Evolutionary conservation across 2,888 invertebrate genomes (phyloP).

Genomic region (Pocota personata): DNA sequence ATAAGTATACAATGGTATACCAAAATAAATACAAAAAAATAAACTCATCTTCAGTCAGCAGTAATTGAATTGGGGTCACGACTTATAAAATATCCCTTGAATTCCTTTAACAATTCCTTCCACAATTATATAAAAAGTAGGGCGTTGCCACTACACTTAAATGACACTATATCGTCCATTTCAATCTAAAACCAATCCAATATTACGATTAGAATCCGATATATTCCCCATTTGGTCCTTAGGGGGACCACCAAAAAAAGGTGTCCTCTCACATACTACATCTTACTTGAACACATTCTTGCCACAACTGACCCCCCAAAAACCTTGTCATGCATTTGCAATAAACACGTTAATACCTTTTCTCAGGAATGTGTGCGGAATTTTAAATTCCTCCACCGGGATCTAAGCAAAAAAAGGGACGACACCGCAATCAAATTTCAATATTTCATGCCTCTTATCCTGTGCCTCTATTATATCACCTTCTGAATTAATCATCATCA

Average conservation of each 20-base stretch:
- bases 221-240: background rate
- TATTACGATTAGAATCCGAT: background rate
- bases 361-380: conserved; percentile 6
- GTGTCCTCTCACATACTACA: background rate
- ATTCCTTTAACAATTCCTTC: background rate
- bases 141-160: background rate
- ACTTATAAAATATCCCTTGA: background rate
- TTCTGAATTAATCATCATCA: conserved; percentile 60
- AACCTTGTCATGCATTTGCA: conserved; percentile 26
- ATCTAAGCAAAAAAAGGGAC: background rate
- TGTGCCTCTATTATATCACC: conserved; percentile 24
- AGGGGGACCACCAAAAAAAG: background rate
- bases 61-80: background rate
- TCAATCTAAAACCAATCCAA: background rate
- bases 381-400: background rate
- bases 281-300: background rate
- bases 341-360: conserved; percentile 21
- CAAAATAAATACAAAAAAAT: background rate
- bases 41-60: background rate
- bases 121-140: background rate
- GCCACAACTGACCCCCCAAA: background rate
- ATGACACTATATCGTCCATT: background rate
- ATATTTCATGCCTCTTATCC: conserved; percentile 27
- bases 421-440: conserved; percentile 46
- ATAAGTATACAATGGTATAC: no score